These are phyloP conservation scores for Ptychobarbus kaznakovi DNA, from an alignment of 2,797 vertebrate genomes.

Conservation along the genomic window DNA sequence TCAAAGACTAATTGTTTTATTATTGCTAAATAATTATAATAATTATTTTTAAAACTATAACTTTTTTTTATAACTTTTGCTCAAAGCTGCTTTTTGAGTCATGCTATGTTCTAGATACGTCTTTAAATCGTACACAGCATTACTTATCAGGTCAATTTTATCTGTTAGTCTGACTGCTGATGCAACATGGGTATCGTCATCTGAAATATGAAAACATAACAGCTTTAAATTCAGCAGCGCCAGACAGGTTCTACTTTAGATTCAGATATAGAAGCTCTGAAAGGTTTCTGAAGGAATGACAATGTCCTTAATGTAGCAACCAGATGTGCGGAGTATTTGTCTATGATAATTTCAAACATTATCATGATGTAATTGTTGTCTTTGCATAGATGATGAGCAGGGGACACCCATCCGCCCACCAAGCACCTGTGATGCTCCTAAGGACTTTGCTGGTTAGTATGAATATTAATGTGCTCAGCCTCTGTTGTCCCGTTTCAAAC, in stretches of 20 bases:
- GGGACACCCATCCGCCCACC: slow-evolving; percentile 23
- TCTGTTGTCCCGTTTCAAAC: slow-evolving; percentile 2
- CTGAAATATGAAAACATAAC: slow-evolving; percentile 19
- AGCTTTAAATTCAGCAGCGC: neutral
- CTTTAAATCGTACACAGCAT: too few species aligned
- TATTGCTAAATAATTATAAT: too few species aligned
- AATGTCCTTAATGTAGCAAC: neutral
- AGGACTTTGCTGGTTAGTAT: neutral
- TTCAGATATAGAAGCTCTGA: neutral
- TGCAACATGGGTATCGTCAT: neutral
- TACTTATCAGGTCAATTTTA: neutral
- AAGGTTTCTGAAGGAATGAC: slow-evolving; percentile 7
- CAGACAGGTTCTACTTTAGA: slow-evolving; percentile 15
- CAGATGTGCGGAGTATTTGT: slow-evolving; percentile 16
- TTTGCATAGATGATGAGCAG: slow-evolving; percentile 17
- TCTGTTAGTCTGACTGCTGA: neutral
- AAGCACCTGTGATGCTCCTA: slow-evolving; percentile 16
- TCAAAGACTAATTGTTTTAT: too few species aligned
- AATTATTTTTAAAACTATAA: too few species aligned
- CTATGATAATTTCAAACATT: slow-evolving; percentile 25
- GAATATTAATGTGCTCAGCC: slow-evolving; percentile 15
- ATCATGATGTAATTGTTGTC: slow-evolving; percentile 25
- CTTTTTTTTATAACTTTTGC: neutral
- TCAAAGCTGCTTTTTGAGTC: neutral
- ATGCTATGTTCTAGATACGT: neutral